These are phyloP conservation scores for Gorsachius magnificus DNA, from an alignment of 2,797 vertebrate genomes.

Conservation along the genomic window DNA sequence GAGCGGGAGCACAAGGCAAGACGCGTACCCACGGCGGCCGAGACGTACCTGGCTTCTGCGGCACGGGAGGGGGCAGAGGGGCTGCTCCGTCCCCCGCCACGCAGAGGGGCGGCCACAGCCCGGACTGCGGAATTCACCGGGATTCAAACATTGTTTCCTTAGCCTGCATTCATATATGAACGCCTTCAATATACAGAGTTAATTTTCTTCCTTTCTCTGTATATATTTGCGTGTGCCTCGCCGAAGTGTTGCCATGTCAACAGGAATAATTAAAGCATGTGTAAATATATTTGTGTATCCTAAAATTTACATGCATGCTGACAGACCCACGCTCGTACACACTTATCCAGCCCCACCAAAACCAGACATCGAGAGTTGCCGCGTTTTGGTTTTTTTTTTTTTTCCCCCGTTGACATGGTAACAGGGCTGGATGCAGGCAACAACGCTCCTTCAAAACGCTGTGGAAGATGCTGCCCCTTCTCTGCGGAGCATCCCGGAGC, in stretches of 20 bases:
- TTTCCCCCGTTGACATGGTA: background rate
- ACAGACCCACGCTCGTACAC: rapidly evolving
- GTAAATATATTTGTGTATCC: background rate
- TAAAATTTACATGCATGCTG: rapidly evolving
- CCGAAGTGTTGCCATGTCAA: background rate
- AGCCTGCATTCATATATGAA: rapidly evolving
- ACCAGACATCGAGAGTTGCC: background rate
- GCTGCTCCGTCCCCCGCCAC: background rate
- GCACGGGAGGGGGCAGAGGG: rapidly evolving
- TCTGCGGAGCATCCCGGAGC: too few species aligned
- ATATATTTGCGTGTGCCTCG: background rate
- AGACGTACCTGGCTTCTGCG: background rate
- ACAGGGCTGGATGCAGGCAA: background rate
- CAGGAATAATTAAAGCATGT: background rate
- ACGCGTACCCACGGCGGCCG: rapidly evolving
- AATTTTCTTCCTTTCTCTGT: background rate
- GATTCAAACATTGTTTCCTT: background rate
- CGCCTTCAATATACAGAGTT: background rate
- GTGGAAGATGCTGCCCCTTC: background rate
- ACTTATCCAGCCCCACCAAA: background rate
- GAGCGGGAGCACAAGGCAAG: background rate
- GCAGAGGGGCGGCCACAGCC: background rate
- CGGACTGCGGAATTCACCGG: background rate
- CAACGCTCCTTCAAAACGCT: background rate
- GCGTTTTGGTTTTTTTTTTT: background rate